Percentiles rank a stretch among this genome's conserved stretches.
phyloP scores from a whole-genome alignment of 2,888 invertebrate species.

The Cistogaster globosa region DNA sequence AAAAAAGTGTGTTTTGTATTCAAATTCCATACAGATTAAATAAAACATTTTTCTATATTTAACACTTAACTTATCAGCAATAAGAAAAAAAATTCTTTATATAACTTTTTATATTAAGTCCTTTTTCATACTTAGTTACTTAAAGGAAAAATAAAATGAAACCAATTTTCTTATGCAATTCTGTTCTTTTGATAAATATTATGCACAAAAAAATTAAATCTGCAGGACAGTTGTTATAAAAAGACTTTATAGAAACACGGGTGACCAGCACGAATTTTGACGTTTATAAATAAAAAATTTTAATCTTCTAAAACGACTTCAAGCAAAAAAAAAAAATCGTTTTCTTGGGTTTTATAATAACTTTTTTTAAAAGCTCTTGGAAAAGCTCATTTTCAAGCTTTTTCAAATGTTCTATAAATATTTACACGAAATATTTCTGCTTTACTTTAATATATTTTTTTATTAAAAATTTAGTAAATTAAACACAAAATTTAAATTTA shows the following conservation, averaged over 20 bases:
- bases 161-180: conserved; percentile 52
- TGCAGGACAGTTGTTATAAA: conserved; percentile 39
- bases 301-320: too few species aligned
- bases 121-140: conserved; percentile 12
- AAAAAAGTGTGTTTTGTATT: conserved; percentile 48
- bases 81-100: conserved; percentile 22
- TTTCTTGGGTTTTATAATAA: too few species aligned
- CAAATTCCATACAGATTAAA: conserved; percentile 63
- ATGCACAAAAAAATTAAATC: conserved; percentile 36
- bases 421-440: too few species aligned
- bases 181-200: conserved; percentile 7
- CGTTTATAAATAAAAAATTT: not conserved
- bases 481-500: too few species aligned
- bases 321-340: too few species aligned
- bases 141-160: not conserved
- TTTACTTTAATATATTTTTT: too few species aligned
- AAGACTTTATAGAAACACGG: not conserved
- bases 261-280: conserved; percentile 22
- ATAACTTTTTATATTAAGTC: conserved; percentile 22
- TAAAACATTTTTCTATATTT: conserved; percentile 67
- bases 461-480: too few species aligned
- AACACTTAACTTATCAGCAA: conserved; percentile 68
- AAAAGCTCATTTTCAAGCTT: too few species aligned
- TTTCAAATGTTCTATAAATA: too few species aligned
- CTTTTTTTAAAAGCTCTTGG: too few species aligned